Base-by-base conservation (phyloP, 2,888 invertebrate genomes). In the Erebia palarica region DNA sequence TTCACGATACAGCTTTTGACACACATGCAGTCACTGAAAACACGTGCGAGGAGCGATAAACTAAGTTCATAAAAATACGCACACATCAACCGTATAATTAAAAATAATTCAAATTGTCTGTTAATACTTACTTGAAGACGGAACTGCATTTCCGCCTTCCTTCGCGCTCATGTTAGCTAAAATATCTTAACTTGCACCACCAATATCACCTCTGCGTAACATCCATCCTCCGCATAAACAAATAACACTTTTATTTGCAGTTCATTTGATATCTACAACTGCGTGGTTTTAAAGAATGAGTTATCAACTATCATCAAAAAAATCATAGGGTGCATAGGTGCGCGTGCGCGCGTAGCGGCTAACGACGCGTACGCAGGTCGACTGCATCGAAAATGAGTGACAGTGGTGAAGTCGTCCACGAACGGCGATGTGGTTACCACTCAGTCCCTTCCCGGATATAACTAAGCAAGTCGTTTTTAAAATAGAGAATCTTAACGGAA, bases 131-230 rank as follows among this genome's bases (percentile, higher is more conserved):
- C 92, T 91, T 80, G 88, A 90, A 91, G 91, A 90, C 87, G 92
- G 91, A 91, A 91, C 91, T 93, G 91, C 91, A 92, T 89, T 91
- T 92, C 92, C 92, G 91, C 88, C 90, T 89, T 89, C 90, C 87
- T 89, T 90, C 86, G 88, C 92, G 88, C 89, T 92, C 93, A 93
- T 93, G 86, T 87, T 92, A 90, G 86, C 82, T 85, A 83, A 82
- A 83, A 86, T 86, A 84, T 82, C 81, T 84, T 81, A 86, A 88
- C 84, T 82, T 82, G 86, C 86, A 89, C 90, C 88, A 89, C 88
- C 84, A 82, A 84, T 90, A 92, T 92, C 92, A 92, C 90, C 91
- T 91, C 81, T 84, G 83, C 83, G 82, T 83, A 84, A 82, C 80
- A 87, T 89, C 86, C 92, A 93, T 92, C 84, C 81, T 91, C 81